Conservation (phyloP, 2,888 invertebrate species). For the Odiellus spinosus region DNA sequence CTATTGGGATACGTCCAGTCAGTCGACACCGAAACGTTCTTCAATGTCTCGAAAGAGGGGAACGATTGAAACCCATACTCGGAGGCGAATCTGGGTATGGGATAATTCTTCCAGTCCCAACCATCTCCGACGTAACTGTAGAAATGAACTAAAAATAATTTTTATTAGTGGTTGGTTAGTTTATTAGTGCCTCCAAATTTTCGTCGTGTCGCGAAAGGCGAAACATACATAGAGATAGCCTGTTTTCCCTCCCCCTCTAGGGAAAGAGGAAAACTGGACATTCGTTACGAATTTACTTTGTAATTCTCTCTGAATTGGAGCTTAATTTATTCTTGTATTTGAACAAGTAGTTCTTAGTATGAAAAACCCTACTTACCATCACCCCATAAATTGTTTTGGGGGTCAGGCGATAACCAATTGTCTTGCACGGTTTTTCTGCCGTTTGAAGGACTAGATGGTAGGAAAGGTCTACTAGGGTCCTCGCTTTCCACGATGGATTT, state of each 20-base stretch:
- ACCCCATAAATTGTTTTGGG: constrained; percentile 62
- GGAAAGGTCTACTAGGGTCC: constrained; percentile 48
- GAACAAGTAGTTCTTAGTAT: too few species aligned
- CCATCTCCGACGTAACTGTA: constrained; percentile 69
- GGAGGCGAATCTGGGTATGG: constrained; percentile 70
- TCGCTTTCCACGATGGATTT: constrained; percentile 43
- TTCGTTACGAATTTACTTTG: too few species aligned
- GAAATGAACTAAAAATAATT: constrained; percentile 30
- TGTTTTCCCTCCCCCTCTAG: too few species aligned
- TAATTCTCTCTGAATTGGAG: too few species aligned
- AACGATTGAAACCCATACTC: constrained; percentile 92
- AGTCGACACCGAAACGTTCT: constrained; percentile 34
- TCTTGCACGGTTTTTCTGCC: constrained; percentile 54
- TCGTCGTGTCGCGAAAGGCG: too few species aligned
- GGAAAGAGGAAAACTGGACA: too few species aligned
- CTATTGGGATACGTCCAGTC: constrained; percentile 28
- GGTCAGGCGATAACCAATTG: constrained; percentile 59
- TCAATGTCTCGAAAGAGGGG: constrained; percentile 53
- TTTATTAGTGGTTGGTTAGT: too few species aligned
- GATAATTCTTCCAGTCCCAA: constrained; percentile 62
- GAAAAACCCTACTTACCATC: constrained; percentile 61
- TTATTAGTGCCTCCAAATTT: too few species aligned
- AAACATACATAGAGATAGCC: too few species aligned
- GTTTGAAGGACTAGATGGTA: constrained; percentile 84
- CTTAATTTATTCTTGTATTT: too few species aligned